phyloP scores from a whole-genome alignment of 2,797 vertebrate genomes.

The Coreius guichenoti region DNA sequence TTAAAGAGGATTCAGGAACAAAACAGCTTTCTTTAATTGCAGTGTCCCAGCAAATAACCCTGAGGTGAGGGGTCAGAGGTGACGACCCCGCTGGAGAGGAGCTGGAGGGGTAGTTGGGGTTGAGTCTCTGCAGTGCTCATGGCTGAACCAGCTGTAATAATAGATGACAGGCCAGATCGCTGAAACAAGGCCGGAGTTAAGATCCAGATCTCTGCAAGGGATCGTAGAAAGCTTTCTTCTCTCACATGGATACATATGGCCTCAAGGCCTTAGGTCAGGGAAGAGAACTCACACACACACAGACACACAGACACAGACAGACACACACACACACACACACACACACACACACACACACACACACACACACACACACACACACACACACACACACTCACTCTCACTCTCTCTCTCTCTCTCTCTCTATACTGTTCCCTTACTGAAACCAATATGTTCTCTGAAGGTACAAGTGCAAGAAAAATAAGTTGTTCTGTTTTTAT shows the following conservation, averaged over 20 bases:
- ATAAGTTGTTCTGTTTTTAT: neutral
- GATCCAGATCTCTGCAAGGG: constrained; percentile 34
- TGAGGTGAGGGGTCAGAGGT: constrained; percentile 73
- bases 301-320: neutral
- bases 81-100: constrained; percentile 72
- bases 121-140: constrained; percentile 72
- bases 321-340: neutral
- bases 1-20: constrained; percentile 70
- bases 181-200: constrained; percentile 76
- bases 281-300: constrained; percentile 20
- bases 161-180: constrained; percentile 62
- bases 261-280: constrained; percentile 34
- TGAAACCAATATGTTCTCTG: constrained; percentile 15
- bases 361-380: too few relatives aligned
- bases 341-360: too few relatives aligned
- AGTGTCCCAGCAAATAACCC: constrained; percentile 77
- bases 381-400: too few relatives aligned
- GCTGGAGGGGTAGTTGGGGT: constrained; percentile 62
- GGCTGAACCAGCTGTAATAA: constrained; percentile 84
- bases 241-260: constrained; percentile 42
- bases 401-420: too few relatives aligned
- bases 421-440: neutral
- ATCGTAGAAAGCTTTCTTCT: constrained; percentile 55
- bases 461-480: neutral
- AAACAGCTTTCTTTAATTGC: constrained; percentile 77